Conservation (phyloP, 2,888 invertebrate species). For the Lycia hirtaria region DNA sequence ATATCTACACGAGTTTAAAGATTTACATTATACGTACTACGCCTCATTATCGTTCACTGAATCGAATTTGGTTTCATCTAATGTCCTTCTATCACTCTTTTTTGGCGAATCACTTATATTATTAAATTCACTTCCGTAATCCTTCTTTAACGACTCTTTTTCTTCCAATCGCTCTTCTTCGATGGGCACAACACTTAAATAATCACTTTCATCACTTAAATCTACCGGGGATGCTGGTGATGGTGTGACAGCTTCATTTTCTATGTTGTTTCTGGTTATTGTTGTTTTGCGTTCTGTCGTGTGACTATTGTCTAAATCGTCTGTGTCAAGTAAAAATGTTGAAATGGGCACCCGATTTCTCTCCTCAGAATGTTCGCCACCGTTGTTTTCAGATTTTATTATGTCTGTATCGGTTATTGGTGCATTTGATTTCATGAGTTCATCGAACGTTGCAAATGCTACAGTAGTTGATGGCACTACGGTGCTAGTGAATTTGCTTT, state of each 20-base stretch:
- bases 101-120: slow-evolving; percentile 79
- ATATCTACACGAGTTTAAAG: slow-evolving; percentile 59
- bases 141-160: slow-evolving; percentile 57
- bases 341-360: slow-evolving; percentile 58
- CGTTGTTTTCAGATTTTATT: slow-evolving; percentile 29
- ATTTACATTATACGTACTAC: slow-evolving; percentile 52
- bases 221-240: slow-evolving; percentile 33
- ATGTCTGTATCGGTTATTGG: slow-evolving; percentile 42
- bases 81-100: slow-evolving; percentile 78
- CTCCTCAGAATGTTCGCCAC: slow-evolving; percentile 35
- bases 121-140: slow-evolving; percentile 67
- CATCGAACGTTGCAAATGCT: slow-evolving; percentile 48
- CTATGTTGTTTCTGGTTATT: slow-evolving; percentile 39
- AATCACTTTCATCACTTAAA: slow-evolving; percentile 52
- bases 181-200: slow-evolving; percentile 74
- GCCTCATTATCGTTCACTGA: slow-evolving; percentile 69
- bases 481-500: slow-evolving; percentile 35
- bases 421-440: slow-evolving; percentile 50
- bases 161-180: slow-evolving; percentile 53
- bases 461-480: slow-evolving; percentile 41
- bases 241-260: slow-evolving; percentile 40
- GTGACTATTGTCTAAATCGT: slow-evolving; percentile 65
- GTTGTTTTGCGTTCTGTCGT: slow-evolving; percentile 42
- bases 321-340: slow-evolving; percentile 73
- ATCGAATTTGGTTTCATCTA: slow-evolving; percentile 69